Percentiles rank a stretch among this genome's conserved stretches.
These are phyloP conservation scores for Tubulanus polymorphus DNA, from an alignment of 2,888 invertebrate species.

Conservation along the genomic window DNA sequence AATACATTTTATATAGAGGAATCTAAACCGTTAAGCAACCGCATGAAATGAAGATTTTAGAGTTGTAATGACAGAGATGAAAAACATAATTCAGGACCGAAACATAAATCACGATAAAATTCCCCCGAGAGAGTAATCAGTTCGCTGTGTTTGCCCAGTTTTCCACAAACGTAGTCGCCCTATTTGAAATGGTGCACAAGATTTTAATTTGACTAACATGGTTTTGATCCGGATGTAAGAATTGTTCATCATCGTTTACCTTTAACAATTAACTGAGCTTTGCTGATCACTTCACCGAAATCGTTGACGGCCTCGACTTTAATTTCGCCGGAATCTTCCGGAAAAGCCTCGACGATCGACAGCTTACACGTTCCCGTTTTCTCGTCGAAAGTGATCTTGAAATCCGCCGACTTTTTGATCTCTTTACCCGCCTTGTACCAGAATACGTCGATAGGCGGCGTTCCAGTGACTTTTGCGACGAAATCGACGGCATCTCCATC, in stretches of 20 bases:
- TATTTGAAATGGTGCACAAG: too few species aligned
- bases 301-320: conserved; percentile 63
- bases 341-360: conserved; percentile 70
- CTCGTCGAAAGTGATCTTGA: conserved; percentile 62
- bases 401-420: conserved; percentile 72
- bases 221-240: too few species aligned
- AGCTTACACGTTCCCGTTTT: conserved; percentile 58
- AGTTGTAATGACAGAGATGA: too few species aligned
- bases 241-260: conserved; percentile 28
- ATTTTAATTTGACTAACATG: too few species aligned
- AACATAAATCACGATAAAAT: too few species aligned
- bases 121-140: too few species aligned
- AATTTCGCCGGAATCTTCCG: conserved; percentile 75
- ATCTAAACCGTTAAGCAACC: too few species aligned
- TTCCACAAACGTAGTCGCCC: too few species aligned
- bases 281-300: conserved; percentile 35
- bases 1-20: too few species aligned
- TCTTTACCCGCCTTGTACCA: conserved; percentile 61
- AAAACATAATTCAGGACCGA: too few species aligned
- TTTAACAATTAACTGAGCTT: conserved; percentile 40
- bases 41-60: too few species aligned
- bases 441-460: conserved; percentile 40
- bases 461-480: conserved; percentile 41
- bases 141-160: too few species aligned
- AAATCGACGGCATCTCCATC: conserved; percentile 44